Evolutionary conservation across 2,113 vertebrate species (phyloP).

Genomic region (Phoxinus phoxinus): DNA sequence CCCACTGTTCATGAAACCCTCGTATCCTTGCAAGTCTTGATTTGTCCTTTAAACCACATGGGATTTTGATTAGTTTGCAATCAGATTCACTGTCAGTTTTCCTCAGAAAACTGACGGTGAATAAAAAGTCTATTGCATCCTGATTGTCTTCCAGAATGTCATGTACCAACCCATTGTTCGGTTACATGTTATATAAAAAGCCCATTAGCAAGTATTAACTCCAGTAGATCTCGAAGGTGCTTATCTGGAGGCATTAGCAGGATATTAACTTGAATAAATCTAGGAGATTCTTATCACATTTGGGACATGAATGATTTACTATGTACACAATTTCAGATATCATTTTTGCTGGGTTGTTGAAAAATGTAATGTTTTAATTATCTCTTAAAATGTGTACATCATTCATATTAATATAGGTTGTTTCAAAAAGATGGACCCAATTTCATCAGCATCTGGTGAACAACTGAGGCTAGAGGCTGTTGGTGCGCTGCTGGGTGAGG

Average conservation of each 20-base stretch:
- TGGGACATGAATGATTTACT: neutral
- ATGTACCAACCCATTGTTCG: neutral
- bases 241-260: neutral
- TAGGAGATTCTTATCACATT: neutral
- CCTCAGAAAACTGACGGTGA: neutral
- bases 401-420: too few relatives aligned
- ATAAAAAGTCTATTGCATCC: neutral
- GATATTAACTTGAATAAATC: neutral
- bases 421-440: too few relatives aligned
- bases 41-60: neutral
- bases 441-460: too few relatives aligned
- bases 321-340: neutral
- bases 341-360: neutral
- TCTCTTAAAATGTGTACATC: conserved; percentile 5
- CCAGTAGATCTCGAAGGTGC: neutral
- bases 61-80: neutral
- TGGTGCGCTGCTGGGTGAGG: too few relatives aligned
- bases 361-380: neutral
- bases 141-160: neutral
- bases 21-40: neutral
- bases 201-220: neutral
- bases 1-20: neutral
- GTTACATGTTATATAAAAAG: neutral
- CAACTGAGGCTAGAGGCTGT: too few relatives aligned
- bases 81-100: neutral